phyloP scores from a whole-genome alignment of 1,140 invertebrate genomes.

The Semibalanus balanoides region DNA sequence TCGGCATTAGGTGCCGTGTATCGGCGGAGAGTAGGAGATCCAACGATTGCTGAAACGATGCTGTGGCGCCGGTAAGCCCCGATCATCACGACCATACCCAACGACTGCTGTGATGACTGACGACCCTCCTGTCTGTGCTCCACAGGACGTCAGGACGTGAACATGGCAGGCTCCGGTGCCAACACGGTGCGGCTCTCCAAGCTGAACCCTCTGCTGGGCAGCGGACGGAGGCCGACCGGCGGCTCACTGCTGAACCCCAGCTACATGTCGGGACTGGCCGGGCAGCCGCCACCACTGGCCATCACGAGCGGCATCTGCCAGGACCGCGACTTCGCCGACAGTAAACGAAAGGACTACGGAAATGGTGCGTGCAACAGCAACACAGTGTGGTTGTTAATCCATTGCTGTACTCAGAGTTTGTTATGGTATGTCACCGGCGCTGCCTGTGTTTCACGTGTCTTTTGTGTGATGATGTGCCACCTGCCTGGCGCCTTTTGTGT shows the following conservation, averaged over 20 bases:
- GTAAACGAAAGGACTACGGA: constrained; percentile 11
- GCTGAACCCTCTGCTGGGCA: constrained; percentile 21
- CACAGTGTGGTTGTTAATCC: not conserved
- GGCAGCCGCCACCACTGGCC: not conserved
- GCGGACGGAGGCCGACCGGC: constrained; percentile 17
- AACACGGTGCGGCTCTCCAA: constrained; percentile 28
- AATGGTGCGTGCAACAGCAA: not conserved
- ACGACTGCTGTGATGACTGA: too few relatives aligned
- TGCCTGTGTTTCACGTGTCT: not conserved
- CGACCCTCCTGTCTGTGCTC: too few relatives aligned
- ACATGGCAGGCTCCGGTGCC: constrained; percentile 20
- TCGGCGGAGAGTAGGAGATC: too few relatives aligned
- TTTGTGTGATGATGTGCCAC: not conserved
- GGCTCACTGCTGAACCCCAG: constrained; percentile 35
- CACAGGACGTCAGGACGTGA: not conserved
- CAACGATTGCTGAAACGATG: too few relatives aligned
- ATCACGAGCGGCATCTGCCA: constrained; percentile 26
- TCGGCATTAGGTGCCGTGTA: too few relatives aligned
- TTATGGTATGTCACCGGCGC: not conserved
- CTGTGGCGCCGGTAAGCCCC: too few relatives aligned
- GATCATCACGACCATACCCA: too few relatives aligned
- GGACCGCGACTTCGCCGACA: constrained; percentile 26
- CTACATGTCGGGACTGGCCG: constrained; percentile 29
- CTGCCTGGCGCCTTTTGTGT: too few relatives aligned
- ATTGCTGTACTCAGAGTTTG: not conserved